Percentiles rank a stretch among this genome's conserved stretches.
Evolutionary conservation across 1,140 invertebrate species (phyloP).

Genomic region (Drosophila pruinosa): DNA sequence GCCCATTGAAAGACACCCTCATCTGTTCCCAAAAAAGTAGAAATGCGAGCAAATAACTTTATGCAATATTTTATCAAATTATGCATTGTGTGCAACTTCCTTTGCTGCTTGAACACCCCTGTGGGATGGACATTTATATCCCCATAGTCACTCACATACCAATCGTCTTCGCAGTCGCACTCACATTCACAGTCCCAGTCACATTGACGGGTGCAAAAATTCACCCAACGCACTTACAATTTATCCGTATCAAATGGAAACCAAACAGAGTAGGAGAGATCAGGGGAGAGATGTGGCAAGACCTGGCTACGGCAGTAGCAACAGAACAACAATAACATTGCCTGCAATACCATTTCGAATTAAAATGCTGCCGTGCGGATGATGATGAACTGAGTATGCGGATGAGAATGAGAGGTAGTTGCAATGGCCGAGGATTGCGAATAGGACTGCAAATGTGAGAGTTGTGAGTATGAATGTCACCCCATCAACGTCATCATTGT

Average conservation of each 20-base stretch:
- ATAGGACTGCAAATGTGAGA: conserved; percentile 5
- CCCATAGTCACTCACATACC: neutral
- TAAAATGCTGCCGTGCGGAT: conserved; percentile 76
- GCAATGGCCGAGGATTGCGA: neutral
- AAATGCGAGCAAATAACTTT: conserved; percentile 52
- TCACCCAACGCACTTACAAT: conserved; percentile 69
- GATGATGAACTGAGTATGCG: too few species aligned
- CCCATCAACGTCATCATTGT: conserved; percentile 22
- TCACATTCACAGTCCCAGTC: neutral
- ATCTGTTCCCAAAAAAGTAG: conserved; percentile 2
- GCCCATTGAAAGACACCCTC: conserved; percentile 52
- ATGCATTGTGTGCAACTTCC: conserved; percentile 73
- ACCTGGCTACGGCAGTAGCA: neutral
- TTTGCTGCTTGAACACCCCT: conserved; percentile 62
- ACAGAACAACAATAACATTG: conserved; percentile 69
- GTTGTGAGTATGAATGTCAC: conserved; percentile 35
- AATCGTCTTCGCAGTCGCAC: conserved; percentile 10
- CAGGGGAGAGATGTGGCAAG: neutral
- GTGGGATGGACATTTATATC: conserved; percentile 15
- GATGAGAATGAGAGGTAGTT: conserved; percentile 27
- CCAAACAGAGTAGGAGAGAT: conserved; percentile 49
- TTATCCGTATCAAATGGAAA: conserved; percentile 80
- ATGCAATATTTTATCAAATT: conserved; percentile 80
- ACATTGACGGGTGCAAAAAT: neutral
- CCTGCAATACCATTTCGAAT: conserved; percentile 75